These are phyloP conservation scores for Pseudomugil gertrudae DNA, from an alignment of 2,797 vertebrate species.

Conservation along the genomic window DNA sequence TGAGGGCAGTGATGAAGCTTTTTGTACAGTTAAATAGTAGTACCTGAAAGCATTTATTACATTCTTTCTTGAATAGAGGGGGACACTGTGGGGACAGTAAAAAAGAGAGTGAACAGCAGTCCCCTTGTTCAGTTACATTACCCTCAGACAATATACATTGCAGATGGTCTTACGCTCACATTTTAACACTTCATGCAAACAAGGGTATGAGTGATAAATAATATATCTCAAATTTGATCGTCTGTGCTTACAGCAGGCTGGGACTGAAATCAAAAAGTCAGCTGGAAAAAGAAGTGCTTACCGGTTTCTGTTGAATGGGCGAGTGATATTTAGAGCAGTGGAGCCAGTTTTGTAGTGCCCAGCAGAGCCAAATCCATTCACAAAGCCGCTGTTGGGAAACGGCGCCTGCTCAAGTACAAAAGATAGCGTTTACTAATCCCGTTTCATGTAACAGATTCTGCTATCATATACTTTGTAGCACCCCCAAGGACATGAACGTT, in stretches of 20 bases:
- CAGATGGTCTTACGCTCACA: slow-evolving; percentile 41
- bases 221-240: slow-evolving; percentile 13
- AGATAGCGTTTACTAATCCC: neutral
- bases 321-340: slow-evolving; percentile 88
- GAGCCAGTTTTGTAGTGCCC: slow-evolving; percentile 92
- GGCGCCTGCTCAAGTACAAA: slow-evolving; percentile 85
- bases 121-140: slow-evolving; percentile 40
- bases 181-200: slow-evolving; percentile 37
- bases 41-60: slow-evolving; percentile 91
- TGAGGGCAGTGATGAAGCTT: slow-evolving; percentile 78
- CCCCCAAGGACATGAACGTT: neutral
- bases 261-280: neutral
- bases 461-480: neutral
- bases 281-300: slow-evolving; percentile 70
- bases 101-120: slow-evolving; percentile 72
- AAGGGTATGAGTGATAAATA: slow-evolving; percentile 28
- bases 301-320: slow-evolving; percentile 95
- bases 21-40: slow-evolving; percentile 81
- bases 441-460: neutral
- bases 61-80: slow-evolving; percentile 91
- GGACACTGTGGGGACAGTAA: slow-evolving; percentile 86
- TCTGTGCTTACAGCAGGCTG: slow-evolving; percentile 19
- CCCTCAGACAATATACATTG: slow-evolving; percentile 38
- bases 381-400: slow-evolving; percentile 96
- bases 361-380: slow-evolving; percentile 93